Percentiles rank a stretch among this genome's conserved stretches.
These are phyloP conservation scores for Tetrao urogallus DNA, from an alignment of 2,113 vertebrate species.

Conservation along the genomic window DNA sequence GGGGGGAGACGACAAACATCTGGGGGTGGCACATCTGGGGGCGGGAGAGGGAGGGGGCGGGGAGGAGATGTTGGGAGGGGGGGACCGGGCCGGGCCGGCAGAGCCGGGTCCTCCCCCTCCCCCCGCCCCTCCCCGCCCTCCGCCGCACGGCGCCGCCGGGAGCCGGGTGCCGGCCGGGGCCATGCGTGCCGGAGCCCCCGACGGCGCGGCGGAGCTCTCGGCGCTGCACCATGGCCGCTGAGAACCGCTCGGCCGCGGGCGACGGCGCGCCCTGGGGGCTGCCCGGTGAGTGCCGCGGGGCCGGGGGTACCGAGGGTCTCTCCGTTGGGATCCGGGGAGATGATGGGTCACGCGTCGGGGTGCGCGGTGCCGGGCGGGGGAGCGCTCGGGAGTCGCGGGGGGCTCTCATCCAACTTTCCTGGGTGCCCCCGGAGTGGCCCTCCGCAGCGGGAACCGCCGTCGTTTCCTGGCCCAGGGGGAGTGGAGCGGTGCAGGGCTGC, in stretches of 20 bases:
- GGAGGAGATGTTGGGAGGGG: background rate
- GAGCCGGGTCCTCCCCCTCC: background rate
- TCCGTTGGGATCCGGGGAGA: too few species aligned
- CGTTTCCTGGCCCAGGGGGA: background rate
- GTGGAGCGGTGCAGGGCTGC: background rate
- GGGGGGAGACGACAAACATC: too few species aligned
- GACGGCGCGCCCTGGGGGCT: constrained; percentile 29
- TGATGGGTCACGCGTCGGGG: too few species aligned
- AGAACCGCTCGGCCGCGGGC: constrained; percentile 17
- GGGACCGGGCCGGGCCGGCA: constrained; percentile 39
- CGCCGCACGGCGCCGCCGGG: background rate
- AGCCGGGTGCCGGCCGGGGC: background rate
- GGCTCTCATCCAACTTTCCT: constrained; percentile 33
- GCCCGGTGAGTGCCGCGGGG: constrained; percentile 27
- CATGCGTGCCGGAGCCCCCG: constrained; percentile 2
- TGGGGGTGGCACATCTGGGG: constrained; percentile 44
- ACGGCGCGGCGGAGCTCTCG: background rate
- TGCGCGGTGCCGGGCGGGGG: too few species aligned
- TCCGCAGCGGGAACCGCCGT: background rate
- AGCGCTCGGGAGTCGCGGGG: background rate
- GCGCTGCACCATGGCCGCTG: constrained; percentile 38
- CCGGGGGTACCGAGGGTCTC: background rate
- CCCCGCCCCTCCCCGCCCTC: background rate
- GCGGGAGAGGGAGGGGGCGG: background rate
- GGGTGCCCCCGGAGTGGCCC: background rate